phyloP scores from a whole-genome alignment of 2,888 invertebrate genomes.

The Diarsia dahlii region DNA sequence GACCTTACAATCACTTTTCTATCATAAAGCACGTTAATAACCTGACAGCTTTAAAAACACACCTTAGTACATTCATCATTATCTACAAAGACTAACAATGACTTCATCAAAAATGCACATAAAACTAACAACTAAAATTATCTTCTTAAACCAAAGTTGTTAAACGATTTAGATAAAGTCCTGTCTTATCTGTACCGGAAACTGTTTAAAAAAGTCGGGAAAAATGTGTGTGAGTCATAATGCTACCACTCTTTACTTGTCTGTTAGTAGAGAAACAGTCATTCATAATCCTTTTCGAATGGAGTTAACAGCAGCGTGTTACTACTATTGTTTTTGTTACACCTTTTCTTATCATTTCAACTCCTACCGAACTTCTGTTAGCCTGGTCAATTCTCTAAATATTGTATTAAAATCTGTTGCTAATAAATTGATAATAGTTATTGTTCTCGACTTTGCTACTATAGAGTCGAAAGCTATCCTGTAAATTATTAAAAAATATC shows the following conservation, averaged over 20 bases:
- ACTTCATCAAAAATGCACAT: constrained; percentile 43
- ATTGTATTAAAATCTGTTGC: background rate
- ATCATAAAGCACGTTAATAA: background rate
- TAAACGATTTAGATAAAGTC: constrained; percentile 62
- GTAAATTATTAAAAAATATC: background rate
- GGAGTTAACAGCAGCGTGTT: background rate
- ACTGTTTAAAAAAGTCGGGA: constrained; percentile 33
- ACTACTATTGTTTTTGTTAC: constrained; percentile 1
- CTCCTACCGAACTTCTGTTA: background rate
- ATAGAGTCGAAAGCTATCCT: background rate
- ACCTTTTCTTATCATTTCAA: background rate
- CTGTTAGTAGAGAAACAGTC: constrained; percentile 14
- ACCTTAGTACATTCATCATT: background rate
- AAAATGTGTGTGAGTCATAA: constrained; percentile 41
- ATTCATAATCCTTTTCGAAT: constrained; percentile 24
- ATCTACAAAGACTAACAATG: constrained; percentile 35
- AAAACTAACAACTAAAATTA: constrained; percentile 43
- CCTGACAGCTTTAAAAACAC: constrained; percentile 1
- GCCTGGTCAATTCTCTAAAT: background rate
- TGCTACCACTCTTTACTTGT: constrained; percentile 55
- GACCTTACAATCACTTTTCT: too few species aligned
- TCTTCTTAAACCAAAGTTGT: constrained; percentile 52
- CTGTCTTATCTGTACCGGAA: constrained; percentile 57
- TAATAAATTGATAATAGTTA: background rate
- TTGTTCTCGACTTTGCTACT: background rate